These are phyloP conservation scores for Barypeithes pellucidus DNA, from an alignment of 2,888 invertebrate species.

Conservation along the genomic window DNA sequence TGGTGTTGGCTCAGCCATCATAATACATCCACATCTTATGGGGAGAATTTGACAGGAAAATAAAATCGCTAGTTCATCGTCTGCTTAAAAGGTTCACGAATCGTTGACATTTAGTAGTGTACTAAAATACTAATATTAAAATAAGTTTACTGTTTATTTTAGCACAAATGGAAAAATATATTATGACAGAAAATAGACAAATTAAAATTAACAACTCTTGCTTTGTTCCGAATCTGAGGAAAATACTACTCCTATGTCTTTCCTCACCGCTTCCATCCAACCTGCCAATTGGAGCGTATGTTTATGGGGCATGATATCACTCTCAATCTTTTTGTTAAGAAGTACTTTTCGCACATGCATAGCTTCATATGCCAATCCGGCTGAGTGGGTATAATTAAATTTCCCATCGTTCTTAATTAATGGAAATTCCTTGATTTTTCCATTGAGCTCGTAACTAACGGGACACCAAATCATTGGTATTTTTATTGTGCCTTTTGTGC, in stretches of 20 bases:
- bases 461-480: slow-evolving; percentile 85
- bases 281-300: slow-evolving; percentile 53
- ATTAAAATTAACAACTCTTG: background rate
- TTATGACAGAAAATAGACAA: background rate
- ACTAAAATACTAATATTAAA: no score
- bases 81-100: no score
- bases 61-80: no score
- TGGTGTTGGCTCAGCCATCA: no score
- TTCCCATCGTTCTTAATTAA: slow-evolving; percentile 77
- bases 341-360: slow-evolving; percentile 84
- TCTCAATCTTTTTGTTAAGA: slow-evolving; percentile 72
- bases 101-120: no score
- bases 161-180: background rate
- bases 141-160: no score
- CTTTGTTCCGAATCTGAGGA: slow-evolving; percentile 35
- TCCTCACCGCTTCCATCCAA: slow-evolving; percentile 53
- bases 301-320: slow-evolving; percentile 46
- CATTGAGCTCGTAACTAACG: slow-evolving; percentile 77
- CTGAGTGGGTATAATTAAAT: slow-evolving; percentile 76
- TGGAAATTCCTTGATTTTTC: slow-evolving; percentile 76
- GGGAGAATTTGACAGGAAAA: no score
- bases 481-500: slow-evolving; percentile 79
- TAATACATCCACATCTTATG: no score
- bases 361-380: slow-evolving; percentile 85
- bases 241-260: slow-evolving; percentile 52